Evolutionary conservation across 2,113 vertebrate species (phyloP).

Genomic region (Eulemur rufifrons): DNA sequence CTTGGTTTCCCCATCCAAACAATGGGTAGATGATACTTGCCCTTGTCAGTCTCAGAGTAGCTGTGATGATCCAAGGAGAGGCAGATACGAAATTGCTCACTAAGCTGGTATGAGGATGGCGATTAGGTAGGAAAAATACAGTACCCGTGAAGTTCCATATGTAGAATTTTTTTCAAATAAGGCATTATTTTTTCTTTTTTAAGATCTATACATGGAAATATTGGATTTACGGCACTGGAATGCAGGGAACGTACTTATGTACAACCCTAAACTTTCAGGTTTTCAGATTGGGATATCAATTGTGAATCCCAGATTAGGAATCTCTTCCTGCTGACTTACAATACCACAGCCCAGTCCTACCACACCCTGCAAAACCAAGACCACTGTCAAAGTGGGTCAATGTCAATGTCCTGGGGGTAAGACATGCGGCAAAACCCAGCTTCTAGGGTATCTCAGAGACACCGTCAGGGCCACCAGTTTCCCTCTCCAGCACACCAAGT

Average conservation of each 20-base stretch:
- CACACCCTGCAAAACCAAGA: neutral
- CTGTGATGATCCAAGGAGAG: neutral
- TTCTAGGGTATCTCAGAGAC: neutral
- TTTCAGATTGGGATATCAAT: slow-evolving; percentile 6
- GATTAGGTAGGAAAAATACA: neutral
- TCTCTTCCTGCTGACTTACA: neutral
- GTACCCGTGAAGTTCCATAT: neutral
- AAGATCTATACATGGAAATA: neutral
- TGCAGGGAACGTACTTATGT: neutral
- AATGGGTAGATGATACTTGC: neutral
- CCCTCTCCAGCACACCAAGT: neutral
- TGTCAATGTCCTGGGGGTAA: neutral
- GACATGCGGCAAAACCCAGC: neutral
- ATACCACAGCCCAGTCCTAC: neutral
- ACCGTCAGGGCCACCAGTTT: neutral
- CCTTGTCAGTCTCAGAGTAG: neutral
- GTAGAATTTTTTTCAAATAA: neutral
- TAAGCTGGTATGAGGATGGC: neutral
- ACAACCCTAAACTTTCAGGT: neutral
- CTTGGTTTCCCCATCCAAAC: neutral
- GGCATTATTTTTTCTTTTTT: neutral
- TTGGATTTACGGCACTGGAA: neutral
- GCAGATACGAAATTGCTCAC: neutral
- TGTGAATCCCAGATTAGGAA: neutral
- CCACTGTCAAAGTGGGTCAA: neutral